phyloP scores from a whole-genome alignment of 2,113 vertebrate genomes.

The Piaya cayana region DNA sequence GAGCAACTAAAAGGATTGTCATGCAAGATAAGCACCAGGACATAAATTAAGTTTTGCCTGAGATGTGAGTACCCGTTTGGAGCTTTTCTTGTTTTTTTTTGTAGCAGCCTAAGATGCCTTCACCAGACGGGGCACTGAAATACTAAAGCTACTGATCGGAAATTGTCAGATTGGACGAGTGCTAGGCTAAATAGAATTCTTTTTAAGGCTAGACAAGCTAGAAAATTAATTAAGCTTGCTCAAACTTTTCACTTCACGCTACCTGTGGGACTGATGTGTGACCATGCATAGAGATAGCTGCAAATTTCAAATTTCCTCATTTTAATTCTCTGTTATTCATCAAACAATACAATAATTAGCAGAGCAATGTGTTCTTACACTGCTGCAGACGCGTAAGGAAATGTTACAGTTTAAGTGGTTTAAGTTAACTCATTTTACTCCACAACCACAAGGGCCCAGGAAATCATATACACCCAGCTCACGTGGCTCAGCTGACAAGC shows the following conservation, averaged over 20 bases:
- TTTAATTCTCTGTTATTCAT: neutral
- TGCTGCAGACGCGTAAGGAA: neutral
- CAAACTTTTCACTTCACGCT: neutral
- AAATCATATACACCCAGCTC: neutral
- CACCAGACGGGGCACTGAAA: neutral
- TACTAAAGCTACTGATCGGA: neutral
- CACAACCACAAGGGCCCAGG: neutral
- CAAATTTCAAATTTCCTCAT: neutral
- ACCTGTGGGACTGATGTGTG: neutral
- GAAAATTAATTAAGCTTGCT: neutral
- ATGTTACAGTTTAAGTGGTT: neutral
- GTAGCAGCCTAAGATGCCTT: neutral
- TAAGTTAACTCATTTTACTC: neutral
- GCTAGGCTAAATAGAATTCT: neutral
- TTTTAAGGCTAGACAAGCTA: neutral
- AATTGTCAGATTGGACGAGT: neutral
- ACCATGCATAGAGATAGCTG: neutral
- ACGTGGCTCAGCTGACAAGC: neutral
- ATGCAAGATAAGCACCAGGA: neutral
- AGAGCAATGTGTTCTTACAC: neutral
- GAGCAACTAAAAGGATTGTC: neutral
- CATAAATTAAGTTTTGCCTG: neutral
- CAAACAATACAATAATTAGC: neutral
- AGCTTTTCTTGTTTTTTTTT: neutral
- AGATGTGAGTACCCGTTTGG: neutral